Evolutionary conservation across 2,797 vertebrate species (phyloP).

Genomic region (Craterocephalus amniculus): DNA sequence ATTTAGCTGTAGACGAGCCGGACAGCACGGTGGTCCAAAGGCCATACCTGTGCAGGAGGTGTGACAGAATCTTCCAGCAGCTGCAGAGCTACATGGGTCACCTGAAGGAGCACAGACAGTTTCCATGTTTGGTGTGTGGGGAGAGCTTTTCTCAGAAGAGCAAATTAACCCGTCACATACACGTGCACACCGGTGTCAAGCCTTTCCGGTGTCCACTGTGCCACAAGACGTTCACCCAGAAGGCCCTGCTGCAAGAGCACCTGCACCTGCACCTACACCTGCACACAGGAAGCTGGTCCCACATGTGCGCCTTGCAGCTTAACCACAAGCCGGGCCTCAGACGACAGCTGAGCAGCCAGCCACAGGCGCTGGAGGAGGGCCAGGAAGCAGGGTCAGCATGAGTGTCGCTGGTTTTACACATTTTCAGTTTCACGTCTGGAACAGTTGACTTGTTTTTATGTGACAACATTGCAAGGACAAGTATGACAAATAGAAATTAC

Average conservation of each 20-base stretch:
- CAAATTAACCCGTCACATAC: constrained; percentile 72
- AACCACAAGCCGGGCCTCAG: constrained; percentile 65
- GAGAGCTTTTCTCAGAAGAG: constrained; percentile 75
- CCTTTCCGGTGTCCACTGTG: constrained; percentile 78
- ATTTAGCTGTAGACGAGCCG: constrained; percentile 13
- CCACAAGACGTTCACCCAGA: constrained; percentile 77
- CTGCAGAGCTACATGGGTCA: constrained; percentile 72
- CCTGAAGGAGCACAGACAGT: constrained; percentile 76
- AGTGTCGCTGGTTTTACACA: not conserved
- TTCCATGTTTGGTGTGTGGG: constrained; percentile 76
- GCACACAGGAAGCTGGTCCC: constrained; percentile 66
- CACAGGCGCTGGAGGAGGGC: constrained; percentile 61
- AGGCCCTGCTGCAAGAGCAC: constrained; percentile 74
- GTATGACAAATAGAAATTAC: no score
- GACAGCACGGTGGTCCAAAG: constrained; percentile 49
- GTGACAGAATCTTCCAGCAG: constrained; percentile 77
- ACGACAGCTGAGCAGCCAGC: constrained; percentile 68
- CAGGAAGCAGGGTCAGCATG: not conserved
- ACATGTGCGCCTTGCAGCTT: constrained; percentile 57
- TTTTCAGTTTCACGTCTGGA: not conserved
- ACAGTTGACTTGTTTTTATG: not conserved
- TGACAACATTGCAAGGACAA: not conserved
- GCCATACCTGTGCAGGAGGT: constrained; percentile 75
- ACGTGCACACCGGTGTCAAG: constrained; percentile 68
- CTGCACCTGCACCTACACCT: constrained; percentile 77